These are phyloP conservation scores for Charanyca ferruginea DNA, from an alignment of 2,888 invertebrate species.

Conservation along the genomic window DNA sequence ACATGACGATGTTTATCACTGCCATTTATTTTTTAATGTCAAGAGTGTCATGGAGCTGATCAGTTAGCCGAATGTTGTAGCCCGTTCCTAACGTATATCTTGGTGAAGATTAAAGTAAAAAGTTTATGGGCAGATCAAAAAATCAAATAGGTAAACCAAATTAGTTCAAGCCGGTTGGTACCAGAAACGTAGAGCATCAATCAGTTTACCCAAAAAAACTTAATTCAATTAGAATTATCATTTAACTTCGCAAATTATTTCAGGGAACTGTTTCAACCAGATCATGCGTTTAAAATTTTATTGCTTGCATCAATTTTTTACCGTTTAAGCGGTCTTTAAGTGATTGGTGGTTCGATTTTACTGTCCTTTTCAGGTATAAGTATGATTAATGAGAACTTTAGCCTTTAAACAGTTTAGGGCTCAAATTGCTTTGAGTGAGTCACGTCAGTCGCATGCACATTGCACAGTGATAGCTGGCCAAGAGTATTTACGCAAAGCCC, in stretches of 20 bases:
- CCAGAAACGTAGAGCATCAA: too few species aligned
- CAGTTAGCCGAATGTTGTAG: too few species aligned
- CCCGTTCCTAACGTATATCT: too few species aligned
- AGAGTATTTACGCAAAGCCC: too few species aligned
- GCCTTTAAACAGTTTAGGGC: not conserved
- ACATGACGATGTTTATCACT: too few species aligned
- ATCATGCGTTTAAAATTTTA: slow-evolving; percentile 77
- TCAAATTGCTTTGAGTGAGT: not conserved
- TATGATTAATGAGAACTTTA: slow-evolving; percentile 38
- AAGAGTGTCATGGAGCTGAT: too few species aligned
- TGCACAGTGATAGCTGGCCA: not conserved
- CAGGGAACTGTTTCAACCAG: slow-evolving; percentile 77
- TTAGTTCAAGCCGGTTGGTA: too few species aligned
- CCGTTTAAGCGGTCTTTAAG: slow-evolving; percentile 66
- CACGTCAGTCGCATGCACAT: not conserved
- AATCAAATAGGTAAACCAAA: too few species aligned
- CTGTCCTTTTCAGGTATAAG: slow-evolving; percentile 54
- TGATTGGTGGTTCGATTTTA: slow-evolving; percentile 65
- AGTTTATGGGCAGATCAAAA: too few species aligned
- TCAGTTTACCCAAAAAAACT: slow-evolving; percentile 43
- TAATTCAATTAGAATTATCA: slow-evolving; percentile 59
- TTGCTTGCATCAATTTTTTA: slow-evolving; percentile 72
- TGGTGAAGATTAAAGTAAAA: too few species aligned
- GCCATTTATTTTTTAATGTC: too few species aligned
- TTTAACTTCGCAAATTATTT: slow-evolving; percentile 67